These are phyloP conservation scores for Tetranychus piercei DNA, from an alignment of 2,888 invertebrate species.

Conservation along the genomic window DNA sequence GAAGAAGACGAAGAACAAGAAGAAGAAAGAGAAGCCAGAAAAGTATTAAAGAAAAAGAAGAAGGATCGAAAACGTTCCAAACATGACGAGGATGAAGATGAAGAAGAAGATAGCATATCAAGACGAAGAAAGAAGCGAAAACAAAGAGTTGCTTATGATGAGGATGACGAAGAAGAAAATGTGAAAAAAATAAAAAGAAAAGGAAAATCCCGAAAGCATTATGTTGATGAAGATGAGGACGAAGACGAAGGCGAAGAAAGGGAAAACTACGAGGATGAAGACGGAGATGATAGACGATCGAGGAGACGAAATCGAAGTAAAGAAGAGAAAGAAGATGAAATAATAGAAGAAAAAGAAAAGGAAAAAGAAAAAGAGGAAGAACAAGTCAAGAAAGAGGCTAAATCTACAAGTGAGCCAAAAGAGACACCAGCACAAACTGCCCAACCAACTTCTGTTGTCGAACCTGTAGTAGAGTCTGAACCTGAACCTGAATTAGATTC, in stretches of 20 bases:
- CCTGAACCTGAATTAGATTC: constrained; percentile 43
- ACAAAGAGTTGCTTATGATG: constrained; percentile 17
- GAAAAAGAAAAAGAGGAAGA: constrained; percentile 20
- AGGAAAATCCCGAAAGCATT: constrained; percentile 15
- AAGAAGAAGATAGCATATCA: constrained; percentile 10
- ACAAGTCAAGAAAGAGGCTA: constrained; percentile 13
- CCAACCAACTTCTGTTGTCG: constrained; percentile 12
- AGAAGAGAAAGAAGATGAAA: not conserved
- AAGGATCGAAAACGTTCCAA: constrained; percentile 19
- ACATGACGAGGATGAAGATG: constrained; percentile 17
- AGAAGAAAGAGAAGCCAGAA: constrained; percentile 20
- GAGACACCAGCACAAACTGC: constrained; percentile 16
- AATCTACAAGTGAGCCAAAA: constrained; percentile 27
- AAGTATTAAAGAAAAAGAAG: constrained; percentile 18
- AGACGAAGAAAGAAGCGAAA: not conserved
- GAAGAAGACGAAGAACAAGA: constrained; percentile 16
- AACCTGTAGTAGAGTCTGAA: constrained; percentile 15
- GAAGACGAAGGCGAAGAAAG: not conserved
- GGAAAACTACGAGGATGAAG: not conserved
- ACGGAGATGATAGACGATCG: not conserved
- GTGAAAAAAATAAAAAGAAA: constrained; percentile 27
- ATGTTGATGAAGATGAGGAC: constrained; percentile 2
- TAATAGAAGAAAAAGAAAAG: constrained; percentile 15
- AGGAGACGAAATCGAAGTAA: constrained; percentile 15
- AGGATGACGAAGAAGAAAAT: constrained; percentile 4